A percentile compares a stretch with the other conserved stretches of the same genome.
Conservation (phyloP, 1,140 invertebrate species). For the Triops cancriformis region DNA sequence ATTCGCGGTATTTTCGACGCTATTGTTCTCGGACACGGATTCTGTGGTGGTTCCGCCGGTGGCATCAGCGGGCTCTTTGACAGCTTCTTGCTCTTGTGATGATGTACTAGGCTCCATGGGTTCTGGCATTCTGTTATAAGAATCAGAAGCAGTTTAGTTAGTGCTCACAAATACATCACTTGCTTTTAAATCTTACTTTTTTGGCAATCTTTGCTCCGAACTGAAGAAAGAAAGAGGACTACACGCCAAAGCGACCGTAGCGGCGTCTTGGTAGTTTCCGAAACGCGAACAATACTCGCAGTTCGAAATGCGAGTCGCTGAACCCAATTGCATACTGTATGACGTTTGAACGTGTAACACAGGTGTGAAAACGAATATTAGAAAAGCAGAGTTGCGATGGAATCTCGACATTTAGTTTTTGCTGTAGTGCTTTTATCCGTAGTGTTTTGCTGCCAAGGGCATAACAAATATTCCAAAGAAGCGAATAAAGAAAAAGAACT, state of each 20-base stretch:
- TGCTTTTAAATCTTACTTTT: too few relatives aligned
- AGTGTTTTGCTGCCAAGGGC: background rate
- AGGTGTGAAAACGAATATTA: background rate
- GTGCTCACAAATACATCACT: background rate
- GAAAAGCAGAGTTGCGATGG: background rate
- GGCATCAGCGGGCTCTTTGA: background rate
- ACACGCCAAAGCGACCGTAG: too few relatives aligned
- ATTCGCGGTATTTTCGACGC: background rate
- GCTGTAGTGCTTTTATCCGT: background rate
- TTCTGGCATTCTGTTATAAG: background rate
- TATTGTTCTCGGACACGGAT: background rate
- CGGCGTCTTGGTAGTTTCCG: too few relatives aligned
- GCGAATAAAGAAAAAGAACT: slow-evolving; percentile 45
- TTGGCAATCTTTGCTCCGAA: too few relatives aligned
- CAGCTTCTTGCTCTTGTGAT: background rate
- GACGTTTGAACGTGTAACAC: too few relatives aligned
- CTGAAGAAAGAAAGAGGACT: too few relatives aligned
- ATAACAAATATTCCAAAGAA: slow-evolving; percentile 50
- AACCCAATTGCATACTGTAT: too few relatives aligned
- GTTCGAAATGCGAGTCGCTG: too few relatives aligned
- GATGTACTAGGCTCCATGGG: background rate
- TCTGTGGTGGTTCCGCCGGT: background rate
- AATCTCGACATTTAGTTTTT: background rate
- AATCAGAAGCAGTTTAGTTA: background rate
- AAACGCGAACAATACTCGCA: too few relatives aligned